phyloP scores from a whole-genome alignment of 2,888 invertebrate genomes.

The Lucinisca nassula region DNA sequence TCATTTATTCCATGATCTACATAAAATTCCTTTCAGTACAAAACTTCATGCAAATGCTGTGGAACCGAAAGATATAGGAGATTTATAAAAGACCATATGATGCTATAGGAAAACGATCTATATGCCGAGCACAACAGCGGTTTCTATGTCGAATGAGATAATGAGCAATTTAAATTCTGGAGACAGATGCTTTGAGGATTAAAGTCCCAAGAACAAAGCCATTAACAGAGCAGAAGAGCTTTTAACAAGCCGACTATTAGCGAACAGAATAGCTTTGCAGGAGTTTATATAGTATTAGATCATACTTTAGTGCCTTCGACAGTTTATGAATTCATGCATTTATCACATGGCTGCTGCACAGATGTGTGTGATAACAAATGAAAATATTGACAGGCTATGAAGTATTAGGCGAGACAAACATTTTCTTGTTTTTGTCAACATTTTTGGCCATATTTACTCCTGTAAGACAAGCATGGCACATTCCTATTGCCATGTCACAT shows the following conservation, averaged over 20 bases:
- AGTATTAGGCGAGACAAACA: not conserved
- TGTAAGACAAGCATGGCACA: too few relatives aligned
- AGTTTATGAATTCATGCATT: not conserved
- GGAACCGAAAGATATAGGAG: too few relatives aligned
- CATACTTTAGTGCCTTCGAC: not conserved
- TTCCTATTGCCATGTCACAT: too few relatives aligned
- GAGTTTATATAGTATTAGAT: not conserved
- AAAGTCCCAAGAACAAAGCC: not conserved
- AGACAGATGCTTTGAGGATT: slow-evolving; percentile 6
- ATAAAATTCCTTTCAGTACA: too few relatives aligned
- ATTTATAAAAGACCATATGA: too few relatives aligned
- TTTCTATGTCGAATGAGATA: not conserved
- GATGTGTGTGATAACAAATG: not conserved
- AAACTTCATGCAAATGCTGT: too few relatives aligned
- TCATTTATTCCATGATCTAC: too few relatives aligned
- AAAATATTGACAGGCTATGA: not conserved
- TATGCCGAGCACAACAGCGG: not conserved
- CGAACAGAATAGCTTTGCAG: not conserved
- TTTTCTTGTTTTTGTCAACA: slow-evolving; percentile 4
- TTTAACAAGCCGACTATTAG: not conserved
- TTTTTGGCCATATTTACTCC: too few relatives aligned
- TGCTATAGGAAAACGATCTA: not conserved
- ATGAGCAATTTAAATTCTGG: slow-evolving; percentile 5
- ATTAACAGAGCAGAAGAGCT: not conserved
- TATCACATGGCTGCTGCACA: not conserved